Percentiles rank a stretch among this genome's conserved stretches.
Evolutionary conservation across 2,888 invertebrate genomes (phyloP).

Genomic region (Dicranocentrus wangi): DNA sequence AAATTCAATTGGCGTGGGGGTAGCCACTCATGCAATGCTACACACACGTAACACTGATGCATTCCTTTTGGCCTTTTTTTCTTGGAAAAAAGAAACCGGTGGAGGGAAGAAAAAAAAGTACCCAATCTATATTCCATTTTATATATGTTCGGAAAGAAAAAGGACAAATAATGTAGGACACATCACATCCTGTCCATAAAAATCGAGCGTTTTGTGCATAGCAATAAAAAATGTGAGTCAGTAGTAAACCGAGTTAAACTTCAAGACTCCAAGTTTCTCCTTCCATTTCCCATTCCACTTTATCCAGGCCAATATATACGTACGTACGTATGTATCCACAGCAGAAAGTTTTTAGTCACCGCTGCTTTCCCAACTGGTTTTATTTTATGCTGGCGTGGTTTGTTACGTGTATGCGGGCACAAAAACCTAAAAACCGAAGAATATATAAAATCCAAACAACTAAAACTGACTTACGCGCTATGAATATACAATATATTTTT

Average conservation of each 20-base stretch:
- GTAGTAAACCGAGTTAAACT: constrained; percentile 8
- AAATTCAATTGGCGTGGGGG: constrained; percentile 33
- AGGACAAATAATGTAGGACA: constrained; percentile 18
- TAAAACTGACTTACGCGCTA: constrained; percentile 11
- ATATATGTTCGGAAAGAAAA: constrained; percentile 4
- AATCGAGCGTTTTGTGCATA: constrained; percentile 42
- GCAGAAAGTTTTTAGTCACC: no score
- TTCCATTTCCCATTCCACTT: not conserved
- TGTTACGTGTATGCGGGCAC: no score
- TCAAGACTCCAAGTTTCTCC: not conserved
- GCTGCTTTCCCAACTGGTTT: no score
- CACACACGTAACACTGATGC: not conserved
- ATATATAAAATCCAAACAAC: constrained; percentile 10
- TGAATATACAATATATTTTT: constrained; percentile 22
- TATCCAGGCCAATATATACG: no score
- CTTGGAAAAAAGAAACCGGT: not conserved
- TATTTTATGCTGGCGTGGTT: no score
- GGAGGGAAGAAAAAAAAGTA: no score
- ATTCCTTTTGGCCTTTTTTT: constrained; percentile 2
- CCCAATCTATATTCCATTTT: constrained; percentile 1
- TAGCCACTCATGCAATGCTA: not conserved
- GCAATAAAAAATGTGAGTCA: constrained; percentile 48
- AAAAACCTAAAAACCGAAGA: no score
- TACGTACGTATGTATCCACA: no score
- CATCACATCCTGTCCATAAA: constrained; percentile 47